Percentiles rank a stretch among this genome's conserved stretches.
These are phyloP conservation scores for Procapra przewalskii DNA, from an alignment of 2,113 vertebrate genomes.

Conservation along the genomic window DNA sequence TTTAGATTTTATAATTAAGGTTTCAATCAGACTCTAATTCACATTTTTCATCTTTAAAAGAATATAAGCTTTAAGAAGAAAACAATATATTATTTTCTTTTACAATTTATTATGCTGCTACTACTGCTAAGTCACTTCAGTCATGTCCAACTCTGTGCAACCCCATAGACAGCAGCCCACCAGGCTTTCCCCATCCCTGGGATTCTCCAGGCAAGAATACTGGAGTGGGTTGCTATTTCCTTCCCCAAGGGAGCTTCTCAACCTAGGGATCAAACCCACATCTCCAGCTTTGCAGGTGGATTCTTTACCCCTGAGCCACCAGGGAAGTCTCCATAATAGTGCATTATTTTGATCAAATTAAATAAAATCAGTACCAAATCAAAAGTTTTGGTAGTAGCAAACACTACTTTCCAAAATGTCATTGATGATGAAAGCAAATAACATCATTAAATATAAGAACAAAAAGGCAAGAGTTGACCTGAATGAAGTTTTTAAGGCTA, in stretches of 20 bases:
- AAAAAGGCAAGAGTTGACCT: background rate
- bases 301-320: background rate
- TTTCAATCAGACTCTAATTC: background rate
- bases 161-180: too few species aligned
- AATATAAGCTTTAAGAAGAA: background rate
- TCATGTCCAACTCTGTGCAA: accelerated
- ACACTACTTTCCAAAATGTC: background rate
- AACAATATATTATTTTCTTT: background rate
- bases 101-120: background rate
- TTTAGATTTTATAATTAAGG: background rate
- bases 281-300: background rate
- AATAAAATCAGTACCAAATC: background rate
- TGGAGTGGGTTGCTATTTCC: background rate
- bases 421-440: background rate
- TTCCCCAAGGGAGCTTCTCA: background rate
- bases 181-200: too few species aligned
- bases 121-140: too few species aligned
- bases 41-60: background rate
- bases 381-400: background rate
- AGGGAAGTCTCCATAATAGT: background rate
- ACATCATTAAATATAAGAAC: background rate
- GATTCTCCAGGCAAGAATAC: too few species aligned
- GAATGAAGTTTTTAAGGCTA: background rate
- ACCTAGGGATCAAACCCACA: background rate
- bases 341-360: background rate